phyloP scores from a whole-genome alignment of 2,113 vertebrate genomes.

The Amazona guildingii region DNA sequence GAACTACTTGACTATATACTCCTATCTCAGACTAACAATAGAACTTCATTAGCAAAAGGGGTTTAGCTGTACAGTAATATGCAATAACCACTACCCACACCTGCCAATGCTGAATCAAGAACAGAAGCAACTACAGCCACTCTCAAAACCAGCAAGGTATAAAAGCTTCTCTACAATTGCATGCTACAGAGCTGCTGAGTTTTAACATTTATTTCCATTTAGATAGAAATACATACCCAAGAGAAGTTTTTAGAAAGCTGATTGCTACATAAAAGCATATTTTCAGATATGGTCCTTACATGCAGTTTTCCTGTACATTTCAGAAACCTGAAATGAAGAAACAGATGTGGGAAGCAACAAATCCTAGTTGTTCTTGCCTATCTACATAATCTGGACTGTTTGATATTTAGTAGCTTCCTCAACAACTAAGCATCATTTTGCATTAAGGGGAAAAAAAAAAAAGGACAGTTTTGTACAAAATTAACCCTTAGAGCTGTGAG shows the following conservation, averaged over 20 bases:
- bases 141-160: not conserved
- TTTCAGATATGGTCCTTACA: not conserved
- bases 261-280: rapidly evolving
- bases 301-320: not conserved
- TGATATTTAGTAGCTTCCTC: not conserved
- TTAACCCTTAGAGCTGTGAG: not conserved
- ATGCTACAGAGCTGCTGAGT: not conserved
- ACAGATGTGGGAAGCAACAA: not conserved
- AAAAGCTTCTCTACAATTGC: not conserved
- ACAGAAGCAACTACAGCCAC: not conserved
- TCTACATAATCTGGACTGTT: not conserved
- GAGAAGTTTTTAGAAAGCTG: not conserved
- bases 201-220: not conserved
- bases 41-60: not conserved
- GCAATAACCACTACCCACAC: not conserved
- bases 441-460: not conserved
- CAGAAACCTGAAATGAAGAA: not conserved
- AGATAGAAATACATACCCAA: not conserved
- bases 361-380: not conserved
- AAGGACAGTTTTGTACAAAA: not conserved
- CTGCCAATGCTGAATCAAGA: not conserved
- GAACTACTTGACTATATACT: not conserved
- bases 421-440: not conserved
- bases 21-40: not conserved
- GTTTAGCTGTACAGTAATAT: not conserved